A percentile compares a stretch with the other conserved stretches of the same genome.
Conservation (phyloP, 2,797 vertebrate species). For the Smutsia temminckii region DNA sequence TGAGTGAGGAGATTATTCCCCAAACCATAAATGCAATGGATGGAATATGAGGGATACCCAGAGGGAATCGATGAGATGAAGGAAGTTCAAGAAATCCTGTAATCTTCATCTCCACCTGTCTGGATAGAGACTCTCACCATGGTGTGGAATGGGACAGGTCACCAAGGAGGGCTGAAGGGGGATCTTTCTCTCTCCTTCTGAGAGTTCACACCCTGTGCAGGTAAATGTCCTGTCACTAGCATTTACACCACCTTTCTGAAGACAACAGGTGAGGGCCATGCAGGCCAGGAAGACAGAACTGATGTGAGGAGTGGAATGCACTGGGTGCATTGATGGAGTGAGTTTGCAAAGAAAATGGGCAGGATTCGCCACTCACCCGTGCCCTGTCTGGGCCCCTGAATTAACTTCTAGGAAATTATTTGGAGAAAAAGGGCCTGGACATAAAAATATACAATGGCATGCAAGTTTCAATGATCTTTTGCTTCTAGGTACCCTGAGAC, state of each 20-base stretch:
- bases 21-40: not conserved
- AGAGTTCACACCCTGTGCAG: too few relatives aligned
- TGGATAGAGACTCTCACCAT: not conserved
- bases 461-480: not conserved
- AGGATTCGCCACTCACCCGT: not conserved
- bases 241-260: not conserved
- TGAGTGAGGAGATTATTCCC: not conserved
- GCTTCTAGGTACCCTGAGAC: not conserved
- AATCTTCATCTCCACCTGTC: not conserved
- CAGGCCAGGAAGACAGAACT: not conserved
- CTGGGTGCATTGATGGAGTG: accelerated
- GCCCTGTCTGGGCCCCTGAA: not conserved
- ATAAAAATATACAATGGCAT: not conserved
- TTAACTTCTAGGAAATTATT: not conserved
- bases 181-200: too few relatives aligned
- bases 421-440: not conserved
- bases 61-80: not conserved
- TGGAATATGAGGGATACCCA: not conserved
- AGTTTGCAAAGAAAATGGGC: not conserved
- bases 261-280: accelerated
- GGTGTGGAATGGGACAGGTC: not conserved
- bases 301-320: accelerated
- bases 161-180: not conserved
- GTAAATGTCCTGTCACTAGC: accelerated
- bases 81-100: not conserved